Base-by-base conservation (phyloP, 2,888 invertebrate genomes). In the Drosophila fungiperda region DNA sequence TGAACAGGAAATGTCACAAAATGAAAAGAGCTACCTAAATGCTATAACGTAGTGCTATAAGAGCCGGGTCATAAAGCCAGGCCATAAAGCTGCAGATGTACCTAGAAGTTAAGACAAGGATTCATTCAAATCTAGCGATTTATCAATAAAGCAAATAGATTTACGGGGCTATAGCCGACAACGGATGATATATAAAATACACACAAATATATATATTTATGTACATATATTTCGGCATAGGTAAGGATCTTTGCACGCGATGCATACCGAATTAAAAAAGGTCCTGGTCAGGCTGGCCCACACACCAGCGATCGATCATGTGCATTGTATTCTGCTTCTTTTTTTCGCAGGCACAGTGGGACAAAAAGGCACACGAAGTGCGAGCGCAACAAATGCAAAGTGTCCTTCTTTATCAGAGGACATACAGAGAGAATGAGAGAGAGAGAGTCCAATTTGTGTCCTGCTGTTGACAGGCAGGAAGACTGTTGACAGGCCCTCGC, bases 51-150 rank as follows among this genome's bases (percentile, higher is more conserved):
- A 35, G 36, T 53, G 38, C 54, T 65, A 20, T 45, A 4, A 45
- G 7, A 15, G 45, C 45, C 45, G 45, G 11, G 26, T 26, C 38
- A 55, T 55, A 38, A 54, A 38, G 26, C 36, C 26, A 26, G 17
- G 54, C n/a, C 36, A 59, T 75, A 76, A 78, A 74, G 48, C 75
- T 63, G 59, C 15, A 40, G 38, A 62, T 23, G 42, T 65, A 65
- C 68, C 66, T 68, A 59, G 69, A 70, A 81, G 82, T 68, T 79
- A 73, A 82, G 68, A 67, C 64, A 55, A 67, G 85, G 87, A 85
- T 83, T 85, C 87, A 87, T 87, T 87, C 85, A 87, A 85, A 85
- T 81, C 85, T 81, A 62, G 65, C 61, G 84, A 83, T 79, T 85
- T 87, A 81, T 85, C 81, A 85, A 85, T 85, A 84, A 77, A 70